Percentiles rank a stretch among this genome's conserved stretches.
Evolutionary conservation across 2,797 vertebrate genomes (phyloP).

Genomic region (Lemur catta): DNA sequence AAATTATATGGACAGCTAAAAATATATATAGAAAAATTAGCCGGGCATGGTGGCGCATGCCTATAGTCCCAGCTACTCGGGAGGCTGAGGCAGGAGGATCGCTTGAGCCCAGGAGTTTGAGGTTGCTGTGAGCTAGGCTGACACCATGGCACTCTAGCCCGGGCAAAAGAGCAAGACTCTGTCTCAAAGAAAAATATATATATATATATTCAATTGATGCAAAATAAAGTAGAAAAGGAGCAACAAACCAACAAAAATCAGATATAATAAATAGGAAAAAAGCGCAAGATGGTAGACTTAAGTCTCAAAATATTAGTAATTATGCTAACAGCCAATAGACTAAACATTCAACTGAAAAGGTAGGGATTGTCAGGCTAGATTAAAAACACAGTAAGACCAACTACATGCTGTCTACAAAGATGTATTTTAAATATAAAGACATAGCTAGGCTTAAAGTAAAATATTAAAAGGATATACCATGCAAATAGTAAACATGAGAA

Average conservation of each 20-base stretch:
- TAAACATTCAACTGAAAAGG: not conserved
- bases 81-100: too few species aligned
- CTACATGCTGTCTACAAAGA: not conserved
- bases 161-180: too few species aligned
- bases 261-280: not conserved
- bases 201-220: not conserved
- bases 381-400: not conserved
- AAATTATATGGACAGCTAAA: too few species aligned
- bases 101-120: too few species aligned
- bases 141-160: too few species aligned
- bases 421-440: not conserved
- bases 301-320: not conserved
- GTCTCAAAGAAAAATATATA: too few species aligned
- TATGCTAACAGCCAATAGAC: not conserved
- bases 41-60: too few species aligned
- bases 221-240: not conserved
- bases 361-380: not conserved
- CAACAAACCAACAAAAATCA: not conserved
- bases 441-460: not conserved
- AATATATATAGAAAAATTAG: too few species aligned
- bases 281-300: not conserved
- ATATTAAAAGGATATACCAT: not conserved
- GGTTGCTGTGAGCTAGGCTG: too few species aligned
- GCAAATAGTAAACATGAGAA: not conserved
- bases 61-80: too few species aligned